Percentiles rank a stretch among this genome's conserved stretches.
Evolutionary conservation across 2,888 invertebrate genomes (phyloP).

Genomic region (Cyclophora punctaria): DNA sequence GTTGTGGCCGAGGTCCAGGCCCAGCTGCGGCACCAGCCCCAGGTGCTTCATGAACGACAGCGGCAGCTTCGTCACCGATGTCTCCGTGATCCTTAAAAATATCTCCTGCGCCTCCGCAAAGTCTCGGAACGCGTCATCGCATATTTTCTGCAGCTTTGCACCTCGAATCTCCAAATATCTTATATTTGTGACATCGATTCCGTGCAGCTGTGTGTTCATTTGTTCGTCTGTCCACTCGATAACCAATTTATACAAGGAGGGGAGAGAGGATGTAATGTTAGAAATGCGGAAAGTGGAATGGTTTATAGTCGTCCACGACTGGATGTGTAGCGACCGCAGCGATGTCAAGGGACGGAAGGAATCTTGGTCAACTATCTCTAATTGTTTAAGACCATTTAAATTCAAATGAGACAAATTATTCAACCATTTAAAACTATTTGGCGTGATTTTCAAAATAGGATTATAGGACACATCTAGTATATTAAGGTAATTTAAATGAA

Average conservation of each 20-base stretch:
- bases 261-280: conserved; percentile 81
- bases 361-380: conserved; percentile 84
- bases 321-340: conserved; percentile 80
- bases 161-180: conserved; percentile 88
- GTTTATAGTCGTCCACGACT: conserved; percentile 84
- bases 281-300: conserved; percentile 80
- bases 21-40: conserved; percentile 85
- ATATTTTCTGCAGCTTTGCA: conserved; percentile 80
- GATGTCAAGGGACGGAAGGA: conserved; percentile 82
- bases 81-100: conserved; percentile 83
- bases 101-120: conserved; percentile 85
- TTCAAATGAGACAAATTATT: conserved; percentile 83
- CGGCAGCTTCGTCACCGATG: conserved; percentile 86
- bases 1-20: conserved; percentile 88
- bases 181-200: conserved; percentile 85
- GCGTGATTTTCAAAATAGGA: conserved; percentile 83
- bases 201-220: conserved; percentile 84
- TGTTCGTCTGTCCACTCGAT: conserved; percentile 84
- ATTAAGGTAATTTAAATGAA: conserved; percentile 81
- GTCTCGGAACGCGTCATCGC: conserved; percentile 84
- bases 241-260: conserved; percentile 83
- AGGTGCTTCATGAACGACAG: conserved; percentile 85
- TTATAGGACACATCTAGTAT: conserved; percentile 87
- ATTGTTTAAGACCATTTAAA: conserved; percentile 81
- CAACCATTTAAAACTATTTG: conserved; percentile 82